Evolutionary conservation across 37 sponge, comb jelly and placozoan genomes (phyloP).

Genomic region (Geodia barretti): DNA sequence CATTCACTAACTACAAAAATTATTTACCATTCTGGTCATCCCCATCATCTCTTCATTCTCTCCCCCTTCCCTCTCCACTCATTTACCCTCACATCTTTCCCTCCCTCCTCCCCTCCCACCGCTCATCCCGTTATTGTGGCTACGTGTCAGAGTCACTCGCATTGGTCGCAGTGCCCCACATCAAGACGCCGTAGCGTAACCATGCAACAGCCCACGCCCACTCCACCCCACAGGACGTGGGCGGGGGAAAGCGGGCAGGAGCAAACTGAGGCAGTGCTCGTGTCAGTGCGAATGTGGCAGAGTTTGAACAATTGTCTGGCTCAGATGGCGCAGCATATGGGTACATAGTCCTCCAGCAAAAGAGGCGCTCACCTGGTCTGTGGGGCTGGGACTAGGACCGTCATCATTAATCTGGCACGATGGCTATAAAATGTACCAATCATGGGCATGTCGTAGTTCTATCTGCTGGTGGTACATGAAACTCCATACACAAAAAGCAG

Average conservation of each 20-base stretch:
- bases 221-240: neutral
- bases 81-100: too few species aligned
- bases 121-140: conserved; percentile 22
- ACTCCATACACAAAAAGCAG: neutral
- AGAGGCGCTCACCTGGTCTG: neutral
- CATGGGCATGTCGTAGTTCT: neutral
- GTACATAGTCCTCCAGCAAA: neutral
- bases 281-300: conserved; percentile 7
- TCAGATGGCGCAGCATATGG: conserved; percentile 25
- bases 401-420: neutral
- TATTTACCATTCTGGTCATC: too few species aligned
- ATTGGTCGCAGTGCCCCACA: conserved; percentile 30
- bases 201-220: neutral
- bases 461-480: neutral
- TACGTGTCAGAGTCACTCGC: conserved; percentile 24
- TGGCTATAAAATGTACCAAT: neutral
- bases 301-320: conserved; percentile 12
- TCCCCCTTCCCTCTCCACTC: too few species aligned
- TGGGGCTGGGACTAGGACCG: neutral
- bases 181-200: conserved; percentile 9
- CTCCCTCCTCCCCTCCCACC: neutral
- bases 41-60: too few species aligned
- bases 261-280: neutral
- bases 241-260: neutral
- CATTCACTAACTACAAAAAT: too few species aligned